phyloP scores from a whole-genome alignment of 2,888 invertebrate genomes.

The Zaprionus bogoriensis region DNA sequence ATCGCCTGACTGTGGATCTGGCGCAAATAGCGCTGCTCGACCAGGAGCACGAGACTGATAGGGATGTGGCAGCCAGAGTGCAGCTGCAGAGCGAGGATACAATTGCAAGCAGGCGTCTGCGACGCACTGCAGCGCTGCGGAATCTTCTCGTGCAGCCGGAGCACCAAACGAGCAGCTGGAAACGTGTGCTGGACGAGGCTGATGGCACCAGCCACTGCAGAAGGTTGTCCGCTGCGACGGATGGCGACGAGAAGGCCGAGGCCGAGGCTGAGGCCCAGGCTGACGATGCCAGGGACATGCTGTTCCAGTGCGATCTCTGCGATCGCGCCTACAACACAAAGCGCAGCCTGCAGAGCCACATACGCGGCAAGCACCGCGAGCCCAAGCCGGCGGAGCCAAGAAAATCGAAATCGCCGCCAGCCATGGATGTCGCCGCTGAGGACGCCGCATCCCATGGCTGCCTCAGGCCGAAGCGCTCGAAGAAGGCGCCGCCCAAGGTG shows the following conservation, averaged over 20 bases:
- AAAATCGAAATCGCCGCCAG: background rate
- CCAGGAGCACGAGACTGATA: conserved; percentile 22
- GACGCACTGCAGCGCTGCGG: conserved; percentile 39
- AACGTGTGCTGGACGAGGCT: no score
- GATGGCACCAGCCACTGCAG: background rate
- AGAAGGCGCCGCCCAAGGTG: conserved; percentile 33
- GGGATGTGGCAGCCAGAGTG: background rate
- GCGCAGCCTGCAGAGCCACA: conserved; percentile 70
- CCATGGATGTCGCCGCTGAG: background rate
- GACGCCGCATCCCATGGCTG: background rate
- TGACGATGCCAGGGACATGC: conserved; percentile 56
- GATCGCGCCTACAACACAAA: conserved; percentile 70
- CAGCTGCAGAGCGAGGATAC: background rate
- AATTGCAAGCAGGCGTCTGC: conserved; percentile 17
- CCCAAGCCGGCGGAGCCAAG: background rate
- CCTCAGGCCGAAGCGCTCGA: conserved; percentile 18
- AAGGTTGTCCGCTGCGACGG: no score
- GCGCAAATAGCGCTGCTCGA: conserved; percentile 46
- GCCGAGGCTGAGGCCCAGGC: conserved; percentile 24
- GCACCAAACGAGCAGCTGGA: no score
- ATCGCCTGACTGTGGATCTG: conserved; percentile 30
- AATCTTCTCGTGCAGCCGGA: conserved; percentile 22
- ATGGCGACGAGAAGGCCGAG: background rate
- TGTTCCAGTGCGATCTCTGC: conserved; percentile 69
- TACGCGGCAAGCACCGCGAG: conserved; percentile 56